phyloP scores from a whole-genome alignment of 2,797 vertebrate species.

The Perdix hodgsoniae region DNA sequence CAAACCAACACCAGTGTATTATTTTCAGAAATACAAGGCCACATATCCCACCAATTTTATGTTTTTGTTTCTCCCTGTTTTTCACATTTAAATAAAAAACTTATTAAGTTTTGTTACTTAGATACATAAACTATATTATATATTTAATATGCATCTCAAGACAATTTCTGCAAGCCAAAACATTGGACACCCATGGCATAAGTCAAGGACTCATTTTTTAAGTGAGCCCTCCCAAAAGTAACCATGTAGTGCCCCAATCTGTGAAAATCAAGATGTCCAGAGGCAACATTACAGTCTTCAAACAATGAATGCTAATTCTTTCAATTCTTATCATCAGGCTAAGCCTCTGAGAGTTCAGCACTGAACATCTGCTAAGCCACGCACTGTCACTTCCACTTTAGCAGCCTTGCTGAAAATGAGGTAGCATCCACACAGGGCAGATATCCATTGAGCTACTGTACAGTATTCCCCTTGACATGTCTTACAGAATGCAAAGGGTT shows the following conservation, averaged over 20 bases:
- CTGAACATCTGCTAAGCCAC: slow-evolving; percentile 2
- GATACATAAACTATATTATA: no score
- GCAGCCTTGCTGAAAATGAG: not conserved
- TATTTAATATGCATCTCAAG: no score
- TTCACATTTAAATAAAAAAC: no score
- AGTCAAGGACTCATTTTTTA: not conserved
- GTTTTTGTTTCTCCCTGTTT: no score
- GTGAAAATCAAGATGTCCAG: slow-evolving; percentile 7
- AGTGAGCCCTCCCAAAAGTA: not conserved
- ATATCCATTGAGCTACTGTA: not conserved
- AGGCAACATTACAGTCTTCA: not conserved
- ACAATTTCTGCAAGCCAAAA: no score
- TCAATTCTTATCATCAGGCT: not conserved
- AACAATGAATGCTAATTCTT: slow-evolving; percentile 22
- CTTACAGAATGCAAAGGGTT: not conserved
- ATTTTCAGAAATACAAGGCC: no score
- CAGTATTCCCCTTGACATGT: not conserved
- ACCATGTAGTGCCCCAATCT: not conserved
- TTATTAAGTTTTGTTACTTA: no score
- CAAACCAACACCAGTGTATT: no score
- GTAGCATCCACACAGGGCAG: not conserved
- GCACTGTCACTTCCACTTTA: not conserved
- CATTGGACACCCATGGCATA: not conserved
- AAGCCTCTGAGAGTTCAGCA: not conserved
- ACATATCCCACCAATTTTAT: no score